phyloP scores from a whole-genome alignment of 2,797 vertebrate species.

The Macropodus opercularis region DNA sequence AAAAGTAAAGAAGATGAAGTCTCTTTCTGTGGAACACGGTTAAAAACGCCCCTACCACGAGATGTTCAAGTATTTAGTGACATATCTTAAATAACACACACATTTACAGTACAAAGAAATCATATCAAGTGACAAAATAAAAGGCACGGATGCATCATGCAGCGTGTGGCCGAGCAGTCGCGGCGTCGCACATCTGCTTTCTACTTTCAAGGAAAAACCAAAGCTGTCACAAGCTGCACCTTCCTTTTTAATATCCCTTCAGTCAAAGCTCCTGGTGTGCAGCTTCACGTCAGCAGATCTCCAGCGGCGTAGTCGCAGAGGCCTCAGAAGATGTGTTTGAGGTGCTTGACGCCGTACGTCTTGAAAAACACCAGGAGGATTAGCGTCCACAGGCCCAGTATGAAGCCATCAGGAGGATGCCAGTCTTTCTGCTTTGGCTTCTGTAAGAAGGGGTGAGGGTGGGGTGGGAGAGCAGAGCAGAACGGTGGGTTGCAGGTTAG shows the following conservation, averaged over 20 bases:
- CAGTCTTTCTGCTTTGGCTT: conserved; percentile 96
- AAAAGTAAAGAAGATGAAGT: conserved; percentile 26
- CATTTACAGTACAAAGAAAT: conserved; percentile 12
- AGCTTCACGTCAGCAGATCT: conserved; percentile 11
- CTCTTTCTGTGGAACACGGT: conserved; percentile 1
- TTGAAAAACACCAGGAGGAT: conserved; percentile 98
- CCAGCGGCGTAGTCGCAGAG: neutral
- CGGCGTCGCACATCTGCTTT: conserved; percentile 5
- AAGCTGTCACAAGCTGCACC: conserved; percentile 15
- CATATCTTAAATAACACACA: conserved; percentile 10
- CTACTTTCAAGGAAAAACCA: conserved; percentile 18
- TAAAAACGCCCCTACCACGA: neutral
- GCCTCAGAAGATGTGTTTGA: conserved; percentile 94
- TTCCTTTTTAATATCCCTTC: conserved; percentile 14
- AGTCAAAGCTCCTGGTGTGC: conserved; percentile 4
- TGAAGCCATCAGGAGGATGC: conserved; percentile 98
- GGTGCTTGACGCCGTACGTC: conserved; percentile 95
- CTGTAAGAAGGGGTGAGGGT: conserved; percentile 66
- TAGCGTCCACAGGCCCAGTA: conserved; percentile 95
- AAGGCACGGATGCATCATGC: conserved; percentile 32
- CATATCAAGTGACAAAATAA: conserved; percentile 1
- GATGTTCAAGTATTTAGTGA: no score
- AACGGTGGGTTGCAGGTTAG: conserved; percentile 48
- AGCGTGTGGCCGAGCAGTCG: conserved; percentile 6
- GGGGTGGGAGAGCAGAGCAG: neutral